These are phyloP conservation scores for Oceanodroma tethys DNA, from an alignment of 2,113 vertebrate genomes.

Conservation along the genomic window DNA sequence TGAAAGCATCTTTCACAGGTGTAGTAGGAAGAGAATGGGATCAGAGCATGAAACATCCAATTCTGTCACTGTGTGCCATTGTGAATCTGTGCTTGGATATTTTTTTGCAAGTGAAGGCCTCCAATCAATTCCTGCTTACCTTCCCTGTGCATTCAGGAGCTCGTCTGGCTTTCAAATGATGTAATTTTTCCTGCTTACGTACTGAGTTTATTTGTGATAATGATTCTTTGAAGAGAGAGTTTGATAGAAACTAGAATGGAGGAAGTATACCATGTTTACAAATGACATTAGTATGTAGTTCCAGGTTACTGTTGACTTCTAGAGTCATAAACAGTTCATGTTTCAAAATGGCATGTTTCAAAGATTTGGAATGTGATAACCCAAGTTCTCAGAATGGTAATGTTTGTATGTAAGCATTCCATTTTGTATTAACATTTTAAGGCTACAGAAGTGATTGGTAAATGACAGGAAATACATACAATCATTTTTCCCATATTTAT, in stretches of 20 bases:
- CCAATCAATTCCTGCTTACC: not conserved
- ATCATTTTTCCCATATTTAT: not conserved
- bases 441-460: not conserved
- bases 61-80: not conserved
- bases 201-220: not conserved
- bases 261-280: not conserved
- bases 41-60: not conserved
- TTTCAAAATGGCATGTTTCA: not conserved
- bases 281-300: not conserved
- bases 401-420: not conserved
- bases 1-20: not conserved
- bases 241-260: not conserved
- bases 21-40: not conserved
- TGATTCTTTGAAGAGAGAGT: not conserved
- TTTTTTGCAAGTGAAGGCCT: not conserved
- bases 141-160: not conserved
- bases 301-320: not conserved
- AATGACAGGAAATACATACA: not conserved
- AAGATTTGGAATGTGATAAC: not conserved
- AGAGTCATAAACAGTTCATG: not conserved
- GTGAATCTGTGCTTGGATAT: not conserved
- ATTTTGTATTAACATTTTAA: not conserved
- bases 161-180: not conserved
- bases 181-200: not conserved
- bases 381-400: not conserved